Conservation (phyloP, 2,888 invertebrate species). For the Dasypolia templi region DNA sequence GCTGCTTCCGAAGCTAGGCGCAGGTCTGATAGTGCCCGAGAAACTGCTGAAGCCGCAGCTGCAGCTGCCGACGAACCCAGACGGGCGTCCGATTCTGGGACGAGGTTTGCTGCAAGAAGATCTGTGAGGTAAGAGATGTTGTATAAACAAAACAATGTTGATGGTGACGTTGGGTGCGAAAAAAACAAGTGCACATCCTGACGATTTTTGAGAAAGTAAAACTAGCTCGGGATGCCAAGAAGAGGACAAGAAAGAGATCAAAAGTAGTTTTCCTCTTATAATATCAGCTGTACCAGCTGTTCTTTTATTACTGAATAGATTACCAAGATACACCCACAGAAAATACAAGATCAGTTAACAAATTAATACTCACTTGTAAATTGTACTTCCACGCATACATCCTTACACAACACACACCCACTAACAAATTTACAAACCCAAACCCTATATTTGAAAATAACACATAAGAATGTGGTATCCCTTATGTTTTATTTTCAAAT, state of each 20-base stretch:
- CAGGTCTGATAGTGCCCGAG: conserved; percentile 81
- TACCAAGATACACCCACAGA: neutral
- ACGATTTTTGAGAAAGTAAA: neutral
- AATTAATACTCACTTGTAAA: neutral
- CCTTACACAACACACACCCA: neutral
- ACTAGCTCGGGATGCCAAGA: neutral
- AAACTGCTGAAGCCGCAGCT: conserved; percentile 65
- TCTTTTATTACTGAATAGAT: neutral
- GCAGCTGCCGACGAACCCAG: conserved; percentile 76
- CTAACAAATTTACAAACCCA: neutral
- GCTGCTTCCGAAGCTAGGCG: conserved; percentile 79
- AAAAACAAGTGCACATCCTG: neutral
- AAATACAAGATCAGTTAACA: conserved; percentile 7
- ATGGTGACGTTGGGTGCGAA: neutral
- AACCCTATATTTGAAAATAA: too few relatives aligned
- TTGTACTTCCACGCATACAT: neutral
- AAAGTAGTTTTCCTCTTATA: neutral
- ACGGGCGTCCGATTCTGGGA: conserved; percentile 82
- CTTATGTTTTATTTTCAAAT: neutral
- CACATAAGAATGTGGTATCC: too few relatives aligned
- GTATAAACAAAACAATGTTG: neutral
- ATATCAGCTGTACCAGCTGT: neutral
- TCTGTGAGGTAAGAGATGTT: conserved; percentile 80
- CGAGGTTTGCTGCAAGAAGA: conserved; percentile 79
- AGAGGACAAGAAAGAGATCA: too few relatives aligned